These are phyloP conservation scores for Limnephilus marmoratus DNA, from an alignment of 2,888 invertebrate species.

Conservation along the genomic window DNA sequence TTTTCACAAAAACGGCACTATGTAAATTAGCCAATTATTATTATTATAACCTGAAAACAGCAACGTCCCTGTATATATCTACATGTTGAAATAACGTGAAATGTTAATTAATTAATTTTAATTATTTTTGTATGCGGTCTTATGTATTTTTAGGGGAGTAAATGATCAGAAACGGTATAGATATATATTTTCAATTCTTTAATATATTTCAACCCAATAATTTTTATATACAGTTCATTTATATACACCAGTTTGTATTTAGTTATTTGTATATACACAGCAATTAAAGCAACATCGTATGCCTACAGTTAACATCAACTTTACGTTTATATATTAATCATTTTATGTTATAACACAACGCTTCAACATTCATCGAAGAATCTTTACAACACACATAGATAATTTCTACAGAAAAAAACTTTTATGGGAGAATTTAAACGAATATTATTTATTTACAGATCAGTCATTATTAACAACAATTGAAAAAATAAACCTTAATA, in stretches of 20 bases:
- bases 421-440: conserved; percentile 14
- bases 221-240: conserved; percentile 59
- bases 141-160: background rate
- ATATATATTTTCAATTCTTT: conserved; percentile 29
- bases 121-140: background rate
- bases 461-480: conserved; percentile 22
- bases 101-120: background rate
- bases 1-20: no score
- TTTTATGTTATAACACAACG: background rate
- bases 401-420: background rate
- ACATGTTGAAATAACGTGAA: background rate
- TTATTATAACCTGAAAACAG: no score
- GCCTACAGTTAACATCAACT: conserved; percentile 41
- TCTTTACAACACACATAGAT: background rate
- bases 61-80: background rate
- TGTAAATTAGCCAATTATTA: no score
- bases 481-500: background rate
- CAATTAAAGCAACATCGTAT: conserved; percentile 61
- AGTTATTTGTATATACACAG: conserved; percentile 59
- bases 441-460: conserved; percentile 25
- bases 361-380: background rate
- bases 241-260: conserved; percentile 50
- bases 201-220: conserved; percentile 54
- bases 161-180: background rate
- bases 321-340: background rate